These are phyloP conservation scores for Meriones psammophilus DNA, from an alignment of 2,797 vertebrate species.

Conservation along the genomic window DNA sequence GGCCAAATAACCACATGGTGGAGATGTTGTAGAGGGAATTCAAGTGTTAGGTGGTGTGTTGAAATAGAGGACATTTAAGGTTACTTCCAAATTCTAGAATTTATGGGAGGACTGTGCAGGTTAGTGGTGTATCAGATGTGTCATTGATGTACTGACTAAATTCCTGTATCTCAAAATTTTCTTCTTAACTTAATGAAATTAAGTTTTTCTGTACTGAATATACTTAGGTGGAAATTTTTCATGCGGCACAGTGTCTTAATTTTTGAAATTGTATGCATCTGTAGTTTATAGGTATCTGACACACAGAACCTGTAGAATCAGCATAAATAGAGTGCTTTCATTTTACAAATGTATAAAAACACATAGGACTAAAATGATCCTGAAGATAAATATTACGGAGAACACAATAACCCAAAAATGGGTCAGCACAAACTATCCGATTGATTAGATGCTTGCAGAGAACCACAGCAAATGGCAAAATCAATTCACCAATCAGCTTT, in stretches of 20 bases:
- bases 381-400: constrained; percentile 82
- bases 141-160: constrained; percentile 59
- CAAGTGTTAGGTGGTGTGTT: not conserved
- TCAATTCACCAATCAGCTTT: constrained; percentile 87
- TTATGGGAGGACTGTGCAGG: constrained; percentile 21
- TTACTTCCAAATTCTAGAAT: constrained; percentile 75
- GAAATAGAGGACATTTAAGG: constrained; percentile 76
- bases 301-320: constrained; percentile 63
- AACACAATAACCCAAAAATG: constrained; percentile 81
- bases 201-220: constrained; percentile 10
- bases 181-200: constrained; percentile 59
- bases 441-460: constrained; percentile 87
- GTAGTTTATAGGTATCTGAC: constrained; percentile 48
- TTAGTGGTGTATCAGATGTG: not conserved
- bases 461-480: constrained; percentile 87
- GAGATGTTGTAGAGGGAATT: constrained; percentile 82
- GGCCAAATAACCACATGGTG: constrained; percentile 81
- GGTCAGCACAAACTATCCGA: constrained; percentile 86
- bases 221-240: constrained; percentile 53
- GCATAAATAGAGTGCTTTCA: constrained; percentile 62
- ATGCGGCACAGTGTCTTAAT: constrained; percentile 42
- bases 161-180: constrained; percentile 48
- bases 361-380: constrained; percentile 64
- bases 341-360: constrained; percentile 76
- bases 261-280: constrained; percentile 62